These are phyloP conservation scores for Malachius bipustulatus DNA, from an alignment of 2,888 invertebrate species.

Conservation along the genomic window DNA sequence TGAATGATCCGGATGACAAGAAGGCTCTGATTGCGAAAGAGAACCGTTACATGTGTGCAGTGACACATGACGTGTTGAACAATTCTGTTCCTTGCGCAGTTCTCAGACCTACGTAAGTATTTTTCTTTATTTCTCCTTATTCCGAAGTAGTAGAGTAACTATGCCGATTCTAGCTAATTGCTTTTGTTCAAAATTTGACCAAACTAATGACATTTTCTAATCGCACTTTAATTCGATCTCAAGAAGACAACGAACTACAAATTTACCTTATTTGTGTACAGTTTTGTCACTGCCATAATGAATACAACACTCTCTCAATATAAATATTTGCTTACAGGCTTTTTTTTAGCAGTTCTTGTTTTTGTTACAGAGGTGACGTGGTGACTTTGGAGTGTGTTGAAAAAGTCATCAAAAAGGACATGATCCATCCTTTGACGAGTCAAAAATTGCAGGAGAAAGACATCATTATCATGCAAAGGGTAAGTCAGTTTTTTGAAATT, in stretches of 20 bases:
- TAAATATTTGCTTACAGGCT: no score
- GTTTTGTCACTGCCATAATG: no score
- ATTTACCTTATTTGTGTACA: no score
- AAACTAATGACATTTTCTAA: no score
- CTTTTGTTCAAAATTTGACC: no score
- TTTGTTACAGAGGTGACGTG: constrained; percentile 72
- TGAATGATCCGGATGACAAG: constrained; percentile 78
- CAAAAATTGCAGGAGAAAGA: constrained; percentile 78
- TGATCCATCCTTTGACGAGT: constrained; percentile 87
- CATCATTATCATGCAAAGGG: constrained; percentile 82
- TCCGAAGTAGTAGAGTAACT: no score
- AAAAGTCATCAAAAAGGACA: constrained; percentile 91
- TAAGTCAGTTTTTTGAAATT: constrained; percentile 31
- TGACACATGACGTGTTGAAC: constrained; percentile 89
- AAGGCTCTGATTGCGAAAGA: constrained; percentile 78
- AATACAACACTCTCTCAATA: no score
- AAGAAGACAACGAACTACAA: no score
- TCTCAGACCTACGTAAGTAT: constrained; percentile 68
- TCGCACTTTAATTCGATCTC: no score
- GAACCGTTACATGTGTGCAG: constrained; percentile 93
- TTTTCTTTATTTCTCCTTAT: no score
- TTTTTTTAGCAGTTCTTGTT: no score
- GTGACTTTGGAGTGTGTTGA: constrained; percentile 95
- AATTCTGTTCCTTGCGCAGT: constrained; percentile 93
- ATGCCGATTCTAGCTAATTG: constrained; percentile 6